phyloP scores from a whole-genome alignment of 2,888 invertebrate species.

The Drosophila pseudotalamancana region DNA sequence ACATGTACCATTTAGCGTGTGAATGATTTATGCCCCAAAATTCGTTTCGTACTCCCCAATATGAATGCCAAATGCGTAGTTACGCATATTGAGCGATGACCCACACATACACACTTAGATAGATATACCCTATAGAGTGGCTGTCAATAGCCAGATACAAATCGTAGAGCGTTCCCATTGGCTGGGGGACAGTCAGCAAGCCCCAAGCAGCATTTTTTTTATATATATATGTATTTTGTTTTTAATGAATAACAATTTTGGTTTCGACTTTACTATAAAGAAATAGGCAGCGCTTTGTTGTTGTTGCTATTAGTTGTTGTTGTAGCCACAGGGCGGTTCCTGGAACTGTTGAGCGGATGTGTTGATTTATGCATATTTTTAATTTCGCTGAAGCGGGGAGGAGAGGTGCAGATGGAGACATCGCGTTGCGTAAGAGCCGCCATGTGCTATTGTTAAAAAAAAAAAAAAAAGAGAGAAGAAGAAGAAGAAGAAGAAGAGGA shows the following conservation, averaged over 20 bases:
- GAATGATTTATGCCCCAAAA: constrained; percentile 72
- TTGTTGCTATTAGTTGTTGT: constrained; percentile 11
- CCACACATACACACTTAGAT: constrained; percentile 12
- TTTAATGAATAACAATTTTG: constrained; percentile 68
- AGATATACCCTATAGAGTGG: constrained; percentile 7
- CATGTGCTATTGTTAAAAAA: constrained; percentile 40
- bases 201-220: constrained; percentile 14
- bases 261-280: constrained; percentile 33
- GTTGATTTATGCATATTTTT: constrained; percentile 72
- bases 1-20: constrained; percentile 48
- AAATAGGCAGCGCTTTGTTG: constrained; percentile 43
- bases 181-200: constrained; percentile 4
- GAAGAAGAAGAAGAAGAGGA: not conserved
- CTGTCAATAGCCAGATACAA: constrained; percentile 59
- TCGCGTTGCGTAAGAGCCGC: constrained; percentile 59
- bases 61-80: constrained; percentile 72
- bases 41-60: constrained; percentile 42
- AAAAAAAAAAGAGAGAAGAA: constrained; percentile 14
- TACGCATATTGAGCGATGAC: constrained; percentile 55
- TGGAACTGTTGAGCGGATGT: constrained; percentile 73
- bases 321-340: constrained; percentile 66
- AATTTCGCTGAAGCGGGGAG: constrained; percentile 13
- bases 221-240: constrained; percentile 3
- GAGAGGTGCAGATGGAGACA: constrained; percentile 5
- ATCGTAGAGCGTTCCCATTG: constrained; percentile 38